Percentiles rank a stretch among this genome's conserved stretches.
These are phyloP conservation scores for Pterocles gutturalis DNA, from an alignment of 2,113 vertebrate species.

Conservation along the genomic window DNA sequence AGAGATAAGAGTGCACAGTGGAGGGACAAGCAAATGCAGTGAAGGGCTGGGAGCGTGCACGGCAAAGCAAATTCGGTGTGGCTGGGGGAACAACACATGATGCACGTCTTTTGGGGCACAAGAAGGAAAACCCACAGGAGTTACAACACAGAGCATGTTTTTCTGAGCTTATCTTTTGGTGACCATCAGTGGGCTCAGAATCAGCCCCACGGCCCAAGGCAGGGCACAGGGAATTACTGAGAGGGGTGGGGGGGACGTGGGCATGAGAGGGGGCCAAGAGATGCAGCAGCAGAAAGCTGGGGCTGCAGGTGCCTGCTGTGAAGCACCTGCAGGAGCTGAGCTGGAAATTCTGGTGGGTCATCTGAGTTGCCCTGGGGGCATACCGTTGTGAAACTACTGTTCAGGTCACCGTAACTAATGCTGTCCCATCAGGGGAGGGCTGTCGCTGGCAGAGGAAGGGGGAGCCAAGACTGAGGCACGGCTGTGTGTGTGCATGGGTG, in stretches of 20 bases:
- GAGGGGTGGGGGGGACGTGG: rapidly evolving
- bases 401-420: background rate
- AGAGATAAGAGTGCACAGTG: background rate
- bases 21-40: background rate
- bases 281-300: background rate
- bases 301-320: background rate
- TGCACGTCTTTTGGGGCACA: background rate
- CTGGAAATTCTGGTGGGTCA: background rate
- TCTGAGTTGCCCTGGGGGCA: background rate
- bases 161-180: background rate
- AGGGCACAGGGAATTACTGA: background rate
- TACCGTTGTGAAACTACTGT: background rate
- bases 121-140: background rate
- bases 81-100: rapidly evolving
- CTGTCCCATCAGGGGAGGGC: background rate
- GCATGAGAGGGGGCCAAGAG: background rate
- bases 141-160: background rate
- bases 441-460: background rate
- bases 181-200: background rate
- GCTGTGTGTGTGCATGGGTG: background rate
- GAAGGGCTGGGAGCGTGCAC: background rate
- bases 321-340: background rate
- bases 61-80: background rate
- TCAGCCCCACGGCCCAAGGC: rapidly evolving
- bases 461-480: background rate